Evolutionary conservation across 2,888 invertebrate genomes (phyloP), one percentile per base, ranked within the genome.

Genomic region (Monochamus alternatus): DNA sequence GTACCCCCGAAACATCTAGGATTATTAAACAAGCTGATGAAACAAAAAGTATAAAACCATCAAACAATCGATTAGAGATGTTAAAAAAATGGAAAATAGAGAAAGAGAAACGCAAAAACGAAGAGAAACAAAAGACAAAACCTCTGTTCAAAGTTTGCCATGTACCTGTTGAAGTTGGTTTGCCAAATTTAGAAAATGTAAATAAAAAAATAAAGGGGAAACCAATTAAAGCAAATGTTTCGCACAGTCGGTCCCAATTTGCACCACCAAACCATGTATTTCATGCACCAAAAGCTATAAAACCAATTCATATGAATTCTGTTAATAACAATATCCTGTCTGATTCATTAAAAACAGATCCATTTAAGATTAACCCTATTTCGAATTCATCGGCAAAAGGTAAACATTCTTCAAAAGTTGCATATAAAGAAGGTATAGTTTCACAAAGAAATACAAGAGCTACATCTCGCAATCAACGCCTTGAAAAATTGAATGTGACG

Each of bases 231-330:
- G 38, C 64, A 52, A 65, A 51, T 22, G 12, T 31, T 47, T n/a
- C 31, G 5, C 55, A n/a, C 3, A 47, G 47, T 12, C 65, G 76
- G 38, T 80, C 80, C 8, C 73, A 82, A 60, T 91, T 92, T 87
- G 92, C 92, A 9, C 92, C 93, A 0, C 85, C 84, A 72, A 89
- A 91, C 87, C 90, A 92, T 14, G 79, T 86, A 10, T 93, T 93
- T 82, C 89, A 88, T 81, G 88, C 91, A 4, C 92, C 92, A 0
- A 75, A 84, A 8, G 87, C 88, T 86, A 74, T 81, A 86, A 73
- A 83, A 74, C 83, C 85, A n/a, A 70, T 85, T 5, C 58, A 79
- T 32, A 81, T 85, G 38, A 76, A 80, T 51, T 38, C 31, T 14
- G 9, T 22, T 14, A 30, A 44, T 30, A 31, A 30, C 31, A 32